Evolutionary conservation across 2,888 invertebrate species (phyloP).

Genomic region (Meteorus colon): DNA sequence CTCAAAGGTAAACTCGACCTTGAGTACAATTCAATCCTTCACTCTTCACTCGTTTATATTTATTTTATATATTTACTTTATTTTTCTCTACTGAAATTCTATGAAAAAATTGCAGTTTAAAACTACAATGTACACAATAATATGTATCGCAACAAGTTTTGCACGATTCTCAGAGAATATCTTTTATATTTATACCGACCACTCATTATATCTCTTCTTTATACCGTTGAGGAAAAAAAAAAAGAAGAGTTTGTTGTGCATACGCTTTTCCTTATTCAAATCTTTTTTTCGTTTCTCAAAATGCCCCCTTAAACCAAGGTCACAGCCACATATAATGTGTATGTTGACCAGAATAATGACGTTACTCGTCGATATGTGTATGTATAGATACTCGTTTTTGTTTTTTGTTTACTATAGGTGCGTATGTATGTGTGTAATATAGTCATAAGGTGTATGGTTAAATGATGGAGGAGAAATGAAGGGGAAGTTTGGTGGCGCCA

Average conservation of each 20-base stretch:
- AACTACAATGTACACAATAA: neutral
- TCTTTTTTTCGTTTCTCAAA: neutral
- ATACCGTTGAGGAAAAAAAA: neutral
- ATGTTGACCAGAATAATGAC: slow-evolving; percentile 51
- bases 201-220: slow-evolving; percentile 29
- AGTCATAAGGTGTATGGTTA: slow-evolving; percentile 13
- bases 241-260: neutral
- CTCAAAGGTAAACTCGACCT: slow-evolving; percentile 35
- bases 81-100: slow-evolving; percentile 1
- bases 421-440: neutral
- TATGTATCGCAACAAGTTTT: slow-evolving; percentile 30
- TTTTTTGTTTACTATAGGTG: slow-evolving; percentile 2
- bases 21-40: slow-evolving; percentile 44
- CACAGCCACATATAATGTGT: slow-evolving; percentile 33
- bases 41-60: slow-evolving; percentile 30
- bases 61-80: slow-evolving; percentile 1
- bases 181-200: slow-evolving; percentile 5
- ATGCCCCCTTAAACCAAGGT: slow-evolving; percentile 26
- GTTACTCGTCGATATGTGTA: slow-evolving; percentile 44
- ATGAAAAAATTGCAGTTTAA: slow-evolving; percentile 27
- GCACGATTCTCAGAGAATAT: slow-evolving; percentile 13
- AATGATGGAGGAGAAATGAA: neutral
- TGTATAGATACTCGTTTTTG: neutral
- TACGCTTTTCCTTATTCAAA: no score
- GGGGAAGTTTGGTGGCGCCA: slow-evolving; percentile 29